Evolutionary conservation across 2,888 invertebrate species (phyloP).

Genomic region (Asteroscopus sphinx): DNA sequence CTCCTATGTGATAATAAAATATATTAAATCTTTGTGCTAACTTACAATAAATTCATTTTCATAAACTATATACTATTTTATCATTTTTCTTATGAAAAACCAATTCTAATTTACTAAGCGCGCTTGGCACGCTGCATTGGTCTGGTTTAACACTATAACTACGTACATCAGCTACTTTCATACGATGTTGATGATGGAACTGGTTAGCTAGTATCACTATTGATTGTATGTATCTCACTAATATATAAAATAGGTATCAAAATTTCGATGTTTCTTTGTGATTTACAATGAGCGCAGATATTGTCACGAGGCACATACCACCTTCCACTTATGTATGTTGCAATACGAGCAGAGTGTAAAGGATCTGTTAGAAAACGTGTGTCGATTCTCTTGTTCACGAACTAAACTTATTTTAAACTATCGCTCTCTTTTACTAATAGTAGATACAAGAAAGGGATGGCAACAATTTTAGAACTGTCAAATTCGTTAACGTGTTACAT

Average conservation of each 20-base stretch:
- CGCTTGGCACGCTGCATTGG: slow-evolving; percentile 87
- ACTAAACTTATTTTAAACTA: no score
- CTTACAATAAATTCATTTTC: slow-evolving; percentile 89
- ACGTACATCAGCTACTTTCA: slow-evolving; percentile 66
- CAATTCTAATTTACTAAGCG: slow-evolving; percentile 82
- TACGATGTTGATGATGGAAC: slow-evolving; percentile 66
- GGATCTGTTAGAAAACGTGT: slow-evolving; percentile 22
- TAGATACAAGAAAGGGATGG: no score
- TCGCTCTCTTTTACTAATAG: no score
- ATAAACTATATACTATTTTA: slow-evolving; percentile 86
- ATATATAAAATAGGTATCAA: slow-evolving; percentile 69
- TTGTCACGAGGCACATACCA: slow-evolving; percentile 74
- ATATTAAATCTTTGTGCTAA: slow-evolving; percentile 90
- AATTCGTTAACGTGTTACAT: no score
- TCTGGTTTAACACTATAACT: slow-evolving; percentile 79
- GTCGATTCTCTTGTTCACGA: no score
- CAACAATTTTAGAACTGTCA: no score
- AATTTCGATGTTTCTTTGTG: slow-evolving; percentile 78
- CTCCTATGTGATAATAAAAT: slow-evolving; percentile 89
- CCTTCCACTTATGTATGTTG: slow-evolving; percentile 27
- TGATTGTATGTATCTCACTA: slow-evolving; percentile 69
- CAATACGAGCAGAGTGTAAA: slow-evolving; percentile 22
- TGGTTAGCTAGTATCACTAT: slow-evolving; percentile 68
- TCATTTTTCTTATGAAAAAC: slow-evolving; percentile 78
- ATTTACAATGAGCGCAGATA: slow-evolving; percentile 71